Base-by-base conservation (phyloP, 2,113 vertebrate genomes). In the Formicarius rufipectus region DNA sequence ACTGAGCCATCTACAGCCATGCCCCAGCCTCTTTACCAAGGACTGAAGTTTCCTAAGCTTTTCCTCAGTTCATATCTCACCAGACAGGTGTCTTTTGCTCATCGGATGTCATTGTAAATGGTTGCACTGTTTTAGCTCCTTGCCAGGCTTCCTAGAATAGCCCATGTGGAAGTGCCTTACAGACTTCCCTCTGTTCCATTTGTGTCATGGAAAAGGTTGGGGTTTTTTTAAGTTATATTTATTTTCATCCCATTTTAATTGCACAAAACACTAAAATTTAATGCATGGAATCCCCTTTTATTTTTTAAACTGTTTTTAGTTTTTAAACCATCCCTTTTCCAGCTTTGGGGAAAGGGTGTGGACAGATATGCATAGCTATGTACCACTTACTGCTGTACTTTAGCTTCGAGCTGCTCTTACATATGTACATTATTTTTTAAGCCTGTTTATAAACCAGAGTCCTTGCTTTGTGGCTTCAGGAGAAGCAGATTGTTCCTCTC, bases 231-330 rank as follows among this genome's bases (percentile, higher is more conserved):
- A 98, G 97, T 98, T 98, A 97, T 98, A 98, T 98, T 98, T 98
- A 98, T 98, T 98, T 97, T 97, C 74, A 78, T 93, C 96, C 96
- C 96, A 92, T 97, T 96, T 97, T 97, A 97, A 94, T 98, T 97
- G 97, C 98, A 98, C 97, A 98, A 84, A 98, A 98, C 98, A 98
- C 98, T 98, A 98, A 97, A 96, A 97, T 77, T 77, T 95, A 95
- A 96, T 97, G 97, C 97, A 97, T 97, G 93, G 79, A 92, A 76
- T 76, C 22, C 31, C 39, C 28, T 94, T 80, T 66, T 47, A 56
- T 55, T 77, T 59, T 93, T 84, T 94, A 77, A 87, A 59, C 45
- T 28, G 78, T 91, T 79, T 95, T 92, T 93, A 95, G 88, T 87
- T 94, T 96, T 90, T 88, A 87, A 95, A 94, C 59, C 69, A 56